phyloP scores from a whole-genome alignment of 2,888 invertebrate genomes.

The Rhopalosiphum nymphaeae region DNA sequence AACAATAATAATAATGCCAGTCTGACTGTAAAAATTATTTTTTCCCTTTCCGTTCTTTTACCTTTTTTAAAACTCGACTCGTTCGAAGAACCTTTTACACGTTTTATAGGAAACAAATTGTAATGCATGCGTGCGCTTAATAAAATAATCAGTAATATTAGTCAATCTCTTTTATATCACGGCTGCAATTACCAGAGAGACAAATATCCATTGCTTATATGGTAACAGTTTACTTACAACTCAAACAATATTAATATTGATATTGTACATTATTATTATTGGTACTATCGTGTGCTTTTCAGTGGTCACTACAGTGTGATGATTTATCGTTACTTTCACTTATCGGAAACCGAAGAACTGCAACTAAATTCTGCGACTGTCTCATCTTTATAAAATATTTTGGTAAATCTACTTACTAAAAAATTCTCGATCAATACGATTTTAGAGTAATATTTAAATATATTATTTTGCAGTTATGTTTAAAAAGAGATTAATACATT shows the following conservation, averaged over 20 bases:
- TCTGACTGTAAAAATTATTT: background rate
- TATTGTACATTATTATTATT: background rate
- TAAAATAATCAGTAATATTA: background rate
- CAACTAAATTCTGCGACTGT: background rate
- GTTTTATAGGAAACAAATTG: background rate
- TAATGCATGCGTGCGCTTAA: background rate
- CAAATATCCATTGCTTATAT: background rate
- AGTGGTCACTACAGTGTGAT: background rate
- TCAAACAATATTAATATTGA: background rate
- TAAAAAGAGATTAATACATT: background rate
- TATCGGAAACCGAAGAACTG: background rate
- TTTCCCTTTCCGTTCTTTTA: background rate
- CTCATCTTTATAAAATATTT: background rate
- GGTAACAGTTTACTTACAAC: background rate
- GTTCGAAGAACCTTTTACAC: background rate
- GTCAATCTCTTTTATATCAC: background rate
- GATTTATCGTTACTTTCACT: background rate
- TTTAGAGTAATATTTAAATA: background rate
- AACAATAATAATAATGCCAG: too few relatives aligned
- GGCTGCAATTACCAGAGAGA: background rate
- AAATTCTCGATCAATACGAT: background rate
- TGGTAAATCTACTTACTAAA: background rate
- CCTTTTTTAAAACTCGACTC: background rate
- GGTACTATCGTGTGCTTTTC: background rate
- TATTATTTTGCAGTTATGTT: background rate